phyloP scores from a whole-genome alignment of 2,797 vertebrate genomes.

The Apogon talboti region DNA sequence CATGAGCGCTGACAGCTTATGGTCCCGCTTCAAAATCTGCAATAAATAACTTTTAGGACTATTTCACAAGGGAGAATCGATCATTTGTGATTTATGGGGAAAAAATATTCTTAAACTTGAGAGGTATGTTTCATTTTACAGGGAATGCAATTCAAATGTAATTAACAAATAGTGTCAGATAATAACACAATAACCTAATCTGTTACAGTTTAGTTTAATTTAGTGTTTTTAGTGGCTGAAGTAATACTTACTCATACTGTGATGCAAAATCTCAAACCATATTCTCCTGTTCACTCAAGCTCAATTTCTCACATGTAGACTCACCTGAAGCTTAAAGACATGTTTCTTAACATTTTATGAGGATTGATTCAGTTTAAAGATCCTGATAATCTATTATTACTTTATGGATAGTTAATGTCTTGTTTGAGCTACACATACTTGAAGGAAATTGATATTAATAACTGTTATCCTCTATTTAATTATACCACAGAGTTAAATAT shows the following conservation, averaged over 20 bases:
- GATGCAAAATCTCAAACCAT: no score
- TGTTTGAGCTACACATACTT: constrained; percentile 5
- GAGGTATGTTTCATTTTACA: not conserved
- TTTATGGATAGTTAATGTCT: not conserved
- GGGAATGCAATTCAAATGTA: not conserved
- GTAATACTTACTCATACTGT: no score
- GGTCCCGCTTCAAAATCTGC: not conserved
- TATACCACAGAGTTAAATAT: not conserved
- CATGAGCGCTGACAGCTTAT: not conserved
- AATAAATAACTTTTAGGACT: not conserved
- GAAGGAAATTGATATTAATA: constrained; percentile 2
- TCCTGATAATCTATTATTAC: not conserved
- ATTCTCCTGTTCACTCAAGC: no score
- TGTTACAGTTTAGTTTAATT: no score
- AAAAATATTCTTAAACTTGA: not conserved
- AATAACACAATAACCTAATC: not conserved
- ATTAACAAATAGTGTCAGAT: not conserved
- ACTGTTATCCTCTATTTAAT: not conserved
- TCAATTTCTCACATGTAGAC: no score
- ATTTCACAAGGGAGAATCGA: not conserved
- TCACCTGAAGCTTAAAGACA: no score
- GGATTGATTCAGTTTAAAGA: not conserved
- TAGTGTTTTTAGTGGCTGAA: no score
- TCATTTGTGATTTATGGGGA: not conserved
- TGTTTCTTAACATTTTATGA: not conserved